phyloP scores from a whole-genome alignment of 2,888 invertebrate genomes.

The Cheilosia pagana region DNA sequence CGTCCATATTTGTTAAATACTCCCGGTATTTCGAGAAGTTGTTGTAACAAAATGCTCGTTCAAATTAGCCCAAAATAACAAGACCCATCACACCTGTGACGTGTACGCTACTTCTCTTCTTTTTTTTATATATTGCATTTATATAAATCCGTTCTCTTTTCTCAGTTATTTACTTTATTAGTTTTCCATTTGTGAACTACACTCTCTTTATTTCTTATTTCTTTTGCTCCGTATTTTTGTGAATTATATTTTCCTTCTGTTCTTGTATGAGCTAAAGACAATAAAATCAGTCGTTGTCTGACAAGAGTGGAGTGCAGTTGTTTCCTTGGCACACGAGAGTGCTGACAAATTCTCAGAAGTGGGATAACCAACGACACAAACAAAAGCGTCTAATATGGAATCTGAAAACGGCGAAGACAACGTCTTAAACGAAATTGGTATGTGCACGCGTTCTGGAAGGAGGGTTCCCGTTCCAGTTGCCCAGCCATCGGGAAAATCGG shows the following conservation, averaged over 20 bases:
- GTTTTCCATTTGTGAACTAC: too few relatives aligned
- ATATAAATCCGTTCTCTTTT: too few relatives aligned
- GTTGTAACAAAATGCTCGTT: too few relatives aligned
- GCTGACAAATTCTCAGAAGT: constrained; percentile 4
- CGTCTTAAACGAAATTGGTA: not conserved
- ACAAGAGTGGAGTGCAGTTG: not conserved
- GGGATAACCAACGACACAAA: not conserved
- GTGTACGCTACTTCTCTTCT: too few relatives aligned
- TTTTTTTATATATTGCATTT: too few relatives aligned
- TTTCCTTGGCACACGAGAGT: constrained; percentile 1
- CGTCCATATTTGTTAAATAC: too few relatives aligned
- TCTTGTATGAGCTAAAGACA: not conserved
- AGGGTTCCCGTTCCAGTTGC: not conserved
- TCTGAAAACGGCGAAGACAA: not conserved
- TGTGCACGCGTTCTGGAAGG: not conserved
- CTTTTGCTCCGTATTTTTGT: not conserved
- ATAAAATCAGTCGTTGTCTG: not conserved
- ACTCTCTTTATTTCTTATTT: too few relatives aligned
- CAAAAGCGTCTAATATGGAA: not conserved
- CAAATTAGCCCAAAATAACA: too few relatives aligned
- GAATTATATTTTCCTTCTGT: not conserved
- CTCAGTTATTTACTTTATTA: too few relatives aligned
- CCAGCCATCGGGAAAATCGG: not conserved
- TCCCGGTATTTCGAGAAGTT: too few relatives aligned
- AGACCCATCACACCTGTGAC: too few relatives aligned